phyloP scores from a whole-genome alignment of 92 coral and sea anemone genomes.

The Bergia puertoricense region DNA sequence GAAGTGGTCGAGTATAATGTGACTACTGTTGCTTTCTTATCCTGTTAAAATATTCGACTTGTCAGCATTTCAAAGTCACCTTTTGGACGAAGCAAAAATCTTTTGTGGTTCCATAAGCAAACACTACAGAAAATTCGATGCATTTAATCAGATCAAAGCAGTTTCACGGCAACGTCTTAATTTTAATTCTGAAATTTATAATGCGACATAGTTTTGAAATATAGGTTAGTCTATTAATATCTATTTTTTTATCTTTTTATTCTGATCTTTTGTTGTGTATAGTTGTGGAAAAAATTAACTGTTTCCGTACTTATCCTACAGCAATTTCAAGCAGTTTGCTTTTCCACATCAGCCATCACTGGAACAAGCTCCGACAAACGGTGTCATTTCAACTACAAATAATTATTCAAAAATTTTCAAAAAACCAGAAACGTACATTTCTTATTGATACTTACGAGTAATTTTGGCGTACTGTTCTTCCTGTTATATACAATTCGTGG shows the following conservation, averaged over 20 bases:
- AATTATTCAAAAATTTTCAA: too few relatives aligned
- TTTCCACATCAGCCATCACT: too few relatives aligned
- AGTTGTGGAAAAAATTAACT: background rate
- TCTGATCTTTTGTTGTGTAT: background rate
- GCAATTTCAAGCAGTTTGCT: background rate
- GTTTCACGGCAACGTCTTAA: background rate
- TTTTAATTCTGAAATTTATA: background rate
- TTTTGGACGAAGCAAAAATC: background rate
- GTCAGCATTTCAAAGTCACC: too few relatives aligned
- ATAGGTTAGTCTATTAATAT: too few relatives aligned
- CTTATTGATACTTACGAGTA: background rate
- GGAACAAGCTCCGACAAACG: background rate
- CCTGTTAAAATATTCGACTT: too few relatives aligned
- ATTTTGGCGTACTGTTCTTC: too few relatives aligned
- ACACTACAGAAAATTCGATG: background rate
- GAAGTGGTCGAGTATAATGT: too few relatives aligned
- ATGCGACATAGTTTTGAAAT: background rate
- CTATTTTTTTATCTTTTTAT: background rate
- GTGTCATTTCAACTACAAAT: background rate
- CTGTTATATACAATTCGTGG: background rate
- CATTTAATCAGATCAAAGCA: background rate
- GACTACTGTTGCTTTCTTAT: too few relatives aligned
- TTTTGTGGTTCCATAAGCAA: background rate
- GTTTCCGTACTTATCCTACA: background rate
- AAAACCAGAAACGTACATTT: background rate